These are phyloP conservation scores for Ganaspis sp. DNA, from an alignment of 1,140 invertebrate genomes.

Conservation along the genomic window DNA sequence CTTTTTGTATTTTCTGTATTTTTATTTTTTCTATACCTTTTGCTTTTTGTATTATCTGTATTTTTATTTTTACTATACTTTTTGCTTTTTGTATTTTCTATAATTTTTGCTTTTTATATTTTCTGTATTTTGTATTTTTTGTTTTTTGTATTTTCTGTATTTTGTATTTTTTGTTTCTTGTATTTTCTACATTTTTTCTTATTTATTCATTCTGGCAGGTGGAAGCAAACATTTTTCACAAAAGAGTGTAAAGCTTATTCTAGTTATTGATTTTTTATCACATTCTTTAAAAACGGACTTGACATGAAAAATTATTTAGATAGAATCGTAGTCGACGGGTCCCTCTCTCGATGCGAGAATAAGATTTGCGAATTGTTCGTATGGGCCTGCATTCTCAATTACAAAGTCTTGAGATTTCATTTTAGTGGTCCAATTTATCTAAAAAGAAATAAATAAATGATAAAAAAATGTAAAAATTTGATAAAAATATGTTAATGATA, in stretches of 20 bases:
- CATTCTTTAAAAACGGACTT: not conserved
- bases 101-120: too few species aligned
- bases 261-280: slow-evolving; percentile 42
- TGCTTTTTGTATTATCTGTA: not conserved
- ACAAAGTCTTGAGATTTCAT: slow-evolving; percentile 57
- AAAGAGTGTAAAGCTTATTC: slow-evolving; percentile 38
- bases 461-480: too few species aligned
- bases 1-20: not conserved
- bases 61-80: not conserved
- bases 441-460: slow-evolving; percentile 28
- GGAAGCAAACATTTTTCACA: slow-evolving; percentile 41
- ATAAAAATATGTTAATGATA: too few species aligned
- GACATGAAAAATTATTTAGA: slow-evolving; percentile 40
- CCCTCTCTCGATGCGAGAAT: slow-evolving; percentile 45
- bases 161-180: slow-evolving; percentile 14
- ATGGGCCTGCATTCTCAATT: slow-evolving; percentile 48
- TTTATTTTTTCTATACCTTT: not conserved
- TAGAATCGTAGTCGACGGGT: slow-evolving; percentile 50
- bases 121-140: not conserved
- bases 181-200: not conserved
- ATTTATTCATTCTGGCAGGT: slow-evolving; percentile 10
- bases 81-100: too few species aligned
- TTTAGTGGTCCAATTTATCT: slow-evolving; percentile 59
- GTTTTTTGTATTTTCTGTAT: too few species aligned
- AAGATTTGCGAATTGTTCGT: slow-evolving; percentile 55